phyloP scores from a whole-genome alignment of 2,113 vertebrate genomes.

The Malaclemys terrapin region DNA sequence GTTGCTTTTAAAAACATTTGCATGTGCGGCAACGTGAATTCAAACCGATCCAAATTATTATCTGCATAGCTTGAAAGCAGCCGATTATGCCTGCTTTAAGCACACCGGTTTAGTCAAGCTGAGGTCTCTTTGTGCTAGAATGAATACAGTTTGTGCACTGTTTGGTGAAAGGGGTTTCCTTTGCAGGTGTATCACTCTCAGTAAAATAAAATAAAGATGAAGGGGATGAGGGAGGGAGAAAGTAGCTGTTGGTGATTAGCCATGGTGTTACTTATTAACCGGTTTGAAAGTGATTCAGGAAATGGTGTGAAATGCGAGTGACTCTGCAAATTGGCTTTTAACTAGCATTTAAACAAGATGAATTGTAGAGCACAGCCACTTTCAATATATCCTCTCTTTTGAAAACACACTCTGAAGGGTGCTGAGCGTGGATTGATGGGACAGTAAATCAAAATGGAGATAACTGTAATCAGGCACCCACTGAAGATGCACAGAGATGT shows the following conservation, averaged over 20 bases:
- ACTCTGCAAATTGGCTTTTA: conserved; percentile 33
- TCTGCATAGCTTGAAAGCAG: background rate
- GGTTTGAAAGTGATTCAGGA: background rate
- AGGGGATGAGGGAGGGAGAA: background rate
- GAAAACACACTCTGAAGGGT: background rate
- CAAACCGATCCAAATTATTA: background rate
- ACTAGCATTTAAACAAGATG: background rate
- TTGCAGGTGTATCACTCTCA: background rate
- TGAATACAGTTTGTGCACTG: background rate
- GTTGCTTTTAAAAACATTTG: background rate
- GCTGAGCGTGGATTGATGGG: background rate
- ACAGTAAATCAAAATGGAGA: background rate
- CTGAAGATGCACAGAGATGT: background rate
- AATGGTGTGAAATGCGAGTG: conserved; percentile 38
- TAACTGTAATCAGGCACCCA: background rate
- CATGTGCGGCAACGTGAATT: background rate
- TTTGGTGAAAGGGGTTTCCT: background rate
- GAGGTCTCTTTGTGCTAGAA: background rate
- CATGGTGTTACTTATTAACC: conserved; percentile 66
- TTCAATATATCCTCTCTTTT: background rate
- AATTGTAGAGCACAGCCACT: background rate
- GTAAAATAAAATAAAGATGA: background rate
- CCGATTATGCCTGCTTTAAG: background rate
- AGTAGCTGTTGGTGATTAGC: background rate
- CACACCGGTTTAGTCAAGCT: background rate